phyloP scores from a whole-genome alignment of 2,113 vertebrate species.

The Dascyllus trimaculatus region DNA sequence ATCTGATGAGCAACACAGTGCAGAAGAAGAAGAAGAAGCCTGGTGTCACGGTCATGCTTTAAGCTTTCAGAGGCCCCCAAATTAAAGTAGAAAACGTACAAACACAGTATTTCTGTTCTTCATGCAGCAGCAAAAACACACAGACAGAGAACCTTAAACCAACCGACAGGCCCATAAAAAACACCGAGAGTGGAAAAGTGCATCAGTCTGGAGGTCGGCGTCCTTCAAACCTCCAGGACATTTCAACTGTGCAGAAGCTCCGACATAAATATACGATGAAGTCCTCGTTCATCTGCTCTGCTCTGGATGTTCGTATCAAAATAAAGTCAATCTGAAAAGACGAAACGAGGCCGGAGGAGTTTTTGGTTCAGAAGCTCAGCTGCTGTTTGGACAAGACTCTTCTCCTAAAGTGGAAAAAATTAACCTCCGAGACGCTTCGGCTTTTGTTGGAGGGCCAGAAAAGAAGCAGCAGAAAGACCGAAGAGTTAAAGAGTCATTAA shows the following conservation, averaged over 20 bases:
- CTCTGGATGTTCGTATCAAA: no score
- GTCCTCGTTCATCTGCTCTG: slow-evolving; percentile 22
- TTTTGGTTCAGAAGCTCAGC: no score
- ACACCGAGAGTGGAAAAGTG: slow-evolving; percentile 66
- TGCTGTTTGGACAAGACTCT: no score
- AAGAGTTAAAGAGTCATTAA: slow-evolving; percentile 45
- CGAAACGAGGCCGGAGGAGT: no score
- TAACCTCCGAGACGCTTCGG: no score
- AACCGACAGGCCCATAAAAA: slow-evolving; percentile 69
- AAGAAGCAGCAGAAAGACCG: slow-evolving; percentile 13
- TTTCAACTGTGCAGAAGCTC: slow-evolving; percentile 36
- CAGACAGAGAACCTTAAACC: slow-evolving; percentile 72
- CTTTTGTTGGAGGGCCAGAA: no score
- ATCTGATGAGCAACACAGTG: no score
- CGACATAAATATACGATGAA: slow-evolving; percentile 63
- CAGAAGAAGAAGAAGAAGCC: no score
- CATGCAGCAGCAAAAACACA: slow-evolving; percentile 63
- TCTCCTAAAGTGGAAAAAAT: no score
- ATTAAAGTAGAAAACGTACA: neutral
- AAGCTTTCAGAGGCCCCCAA: neutral
- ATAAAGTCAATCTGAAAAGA: no score
- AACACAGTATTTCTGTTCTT: slow-evolving; percentile 54
- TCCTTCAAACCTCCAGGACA: slow-evolving; percentile 2
- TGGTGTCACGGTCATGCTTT: slow-evolving; percentile 57
- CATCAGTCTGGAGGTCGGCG: no score